A percentile compares a stretch with the other conserved stretches of the same genome.
Evolutionary conservation across 2,888 invertebrate species (phyloP).

Genomic region (Ophion slaviceki): DNA sequence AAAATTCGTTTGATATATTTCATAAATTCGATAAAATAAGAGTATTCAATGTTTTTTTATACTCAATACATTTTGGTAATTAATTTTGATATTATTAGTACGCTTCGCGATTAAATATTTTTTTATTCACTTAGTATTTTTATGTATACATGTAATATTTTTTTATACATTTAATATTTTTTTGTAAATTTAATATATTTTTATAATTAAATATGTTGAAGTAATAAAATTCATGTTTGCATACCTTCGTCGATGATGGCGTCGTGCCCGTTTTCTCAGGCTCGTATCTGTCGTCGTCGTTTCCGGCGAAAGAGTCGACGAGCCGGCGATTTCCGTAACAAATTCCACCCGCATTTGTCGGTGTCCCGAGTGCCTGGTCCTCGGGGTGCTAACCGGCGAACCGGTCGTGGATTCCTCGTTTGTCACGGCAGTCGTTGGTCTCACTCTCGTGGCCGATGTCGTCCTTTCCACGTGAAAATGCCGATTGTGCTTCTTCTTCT

Average conservation of each 20-base stretch:
- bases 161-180: too few relatives aligned
- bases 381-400: slow-evolving; percentile 66
- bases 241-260: slow-evolving; percentile 78
- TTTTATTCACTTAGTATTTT: too few relatives aligned
- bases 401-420: slow-evolving; percentile 36
- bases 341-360: slow-evolving; percentile 54
- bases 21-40: too few relatives aligned
- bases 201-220: neutral
- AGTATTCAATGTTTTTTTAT: neutral
- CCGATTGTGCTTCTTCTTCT: slow-evolving; percentile 60
- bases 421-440: slow-evolving; percentile 21
- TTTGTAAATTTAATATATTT: neutral
- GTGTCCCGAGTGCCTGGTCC: slow-evolving; percentile 70
- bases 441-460: slow-evolving; percentile 24
- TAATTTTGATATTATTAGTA: neutral
- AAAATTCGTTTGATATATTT: too few relatives aligned
- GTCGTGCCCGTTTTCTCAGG: slow-evolving; percentile 71
- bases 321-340: slow-evolving; percentile 59
- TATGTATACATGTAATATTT: too few relatives aligned
- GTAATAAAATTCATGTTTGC: neutral
- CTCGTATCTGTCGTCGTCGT: slow-evolving; percentile 65
- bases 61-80: neutral
- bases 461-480: slow-evolving; percentile 45
- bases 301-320: slow-evolving; percentile 62
- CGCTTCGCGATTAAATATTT: too few relatives aligned